Evolutionary conservation across 1,140 invertebrate species (phyloP), one percentile per base, ranked within the genome.

Genomic region (Cotesia vestalis): DNA sequence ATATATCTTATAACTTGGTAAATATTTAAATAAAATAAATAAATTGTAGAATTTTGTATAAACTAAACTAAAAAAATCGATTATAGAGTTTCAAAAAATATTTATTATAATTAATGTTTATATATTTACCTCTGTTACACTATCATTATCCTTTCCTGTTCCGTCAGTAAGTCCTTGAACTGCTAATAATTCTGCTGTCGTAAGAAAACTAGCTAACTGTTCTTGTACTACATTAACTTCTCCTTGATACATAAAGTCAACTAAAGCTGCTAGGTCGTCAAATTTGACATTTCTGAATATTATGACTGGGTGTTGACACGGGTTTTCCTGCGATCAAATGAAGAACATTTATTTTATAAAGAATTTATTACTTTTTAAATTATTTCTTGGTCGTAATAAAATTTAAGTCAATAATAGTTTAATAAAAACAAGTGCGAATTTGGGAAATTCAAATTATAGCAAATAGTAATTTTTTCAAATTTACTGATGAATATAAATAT

Each of bases 261-360:
- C 89, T 66, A 96, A 90, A 17, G 93, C 93, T 78, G 91, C 90
- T 77, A 96, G 88, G 84, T 95, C 93, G 76, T 93, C 91, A 78
- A 90, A 94, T 80, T 92, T 92, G 53, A 95, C 92, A 84, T 95
- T 94, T 79, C 92, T 90, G 79, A 96, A 93, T 85, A 95, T 94
- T 72, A 96, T 93, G 53, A 96, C 92, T 69, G 94, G 94, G 88
- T 95, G 94, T 74, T 93, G 91, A 80, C 93, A 94, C 36, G 94
- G 94, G 85, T 94, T 94, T 84, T 94, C 93, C 88, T 90, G 73
- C 17, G 85, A 85, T 66, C 63, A 64, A 14, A 62, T 61, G 71
- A 14, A 66, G 46, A 60, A 11, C 1, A 20, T 40, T 52, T 6
- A 14, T 53, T 38, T 67, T 35, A 46, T 40, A 40, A 4, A 4